Conservation (phyloP, 2,113 vertebrate genomes). For the Ibidorhyncha struthersii region DNA sequence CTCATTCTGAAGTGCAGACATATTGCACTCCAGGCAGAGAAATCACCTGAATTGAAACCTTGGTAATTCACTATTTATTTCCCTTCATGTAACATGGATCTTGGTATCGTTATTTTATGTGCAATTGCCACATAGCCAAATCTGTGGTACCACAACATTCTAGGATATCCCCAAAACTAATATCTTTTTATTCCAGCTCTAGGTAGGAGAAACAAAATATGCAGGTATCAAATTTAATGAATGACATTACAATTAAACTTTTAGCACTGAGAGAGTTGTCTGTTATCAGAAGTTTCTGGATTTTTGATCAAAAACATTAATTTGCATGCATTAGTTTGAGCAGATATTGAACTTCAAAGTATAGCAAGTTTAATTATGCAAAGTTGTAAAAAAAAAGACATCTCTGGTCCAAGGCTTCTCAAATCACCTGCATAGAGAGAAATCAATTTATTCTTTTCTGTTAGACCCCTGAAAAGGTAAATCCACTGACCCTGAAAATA, state of each 20-base stretch:
- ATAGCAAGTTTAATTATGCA: neutral
- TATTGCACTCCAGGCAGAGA: neutral
- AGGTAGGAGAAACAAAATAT: neutral
- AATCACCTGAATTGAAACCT: neutral
- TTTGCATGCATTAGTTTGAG: neutral
- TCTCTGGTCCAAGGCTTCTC: neutral
- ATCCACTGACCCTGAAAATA: conserved; percentile 75
- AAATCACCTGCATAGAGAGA: neutral
- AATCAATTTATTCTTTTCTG: conserved; percentile 1
- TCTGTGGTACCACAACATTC: neutral
- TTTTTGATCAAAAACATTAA: neutral
- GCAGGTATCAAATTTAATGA: neutral
- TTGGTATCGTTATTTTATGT: neutral
- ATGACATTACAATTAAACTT: neutral
- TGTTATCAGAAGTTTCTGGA: neutral
- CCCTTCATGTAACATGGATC: neutral
- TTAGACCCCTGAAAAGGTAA: conserved; percentile 26
- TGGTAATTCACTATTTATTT: neutral
- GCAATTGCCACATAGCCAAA: neutral
- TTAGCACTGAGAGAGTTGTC: neutral
- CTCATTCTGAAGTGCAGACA: neutral
- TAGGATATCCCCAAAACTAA: neutral
- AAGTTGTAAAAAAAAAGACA: neutral
- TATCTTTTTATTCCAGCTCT: neutral
- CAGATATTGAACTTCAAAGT: neutral